Evolutionary conservation across 2,888 invertebrate genomes (phyloP).

Genomic region (Luffia ferchaultella): DNA sequence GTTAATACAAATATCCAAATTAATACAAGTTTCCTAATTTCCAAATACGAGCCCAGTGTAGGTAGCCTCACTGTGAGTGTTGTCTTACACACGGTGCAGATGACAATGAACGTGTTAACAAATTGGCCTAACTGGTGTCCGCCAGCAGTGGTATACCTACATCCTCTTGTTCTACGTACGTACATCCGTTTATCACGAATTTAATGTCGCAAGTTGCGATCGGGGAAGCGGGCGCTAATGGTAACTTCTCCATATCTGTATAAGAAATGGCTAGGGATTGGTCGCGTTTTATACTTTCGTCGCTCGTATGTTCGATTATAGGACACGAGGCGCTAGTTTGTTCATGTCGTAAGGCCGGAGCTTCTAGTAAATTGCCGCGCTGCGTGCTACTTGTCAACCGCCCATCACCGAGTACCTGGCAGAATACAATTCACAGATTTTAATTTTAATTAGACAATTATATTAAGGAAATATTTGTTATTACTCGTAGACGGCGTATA

Average conservation of each 20-base stretch:
- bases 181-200: constrained; percentile 45
- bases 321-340: constrained; percentile 75
- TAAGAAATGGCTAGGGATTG: constrained; percentile 9
- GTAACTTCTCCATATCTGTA: constrained; percentile 16
- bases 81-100: no score
- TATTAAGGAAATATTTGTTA: no score
- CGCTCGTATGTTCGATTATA: constrained; percentile 68
- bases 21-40: no score
- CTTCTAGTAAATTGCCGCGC: constrained; percentile 52
- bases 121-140: constrained; percentile 24
- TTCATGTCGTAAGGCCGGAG: constrained; percentile 53
- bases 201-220: constrained; percentile 36
- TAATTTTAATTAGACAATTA: no score
- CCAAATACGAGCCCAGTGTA: no score
- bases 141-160: constrained; percentile 48
- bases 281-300: constrained; percentile 13
- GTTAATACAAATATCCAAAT: no score
- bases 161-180: constrained; percentile 33
- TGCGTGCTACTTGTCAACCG: constrained; percentile 59
- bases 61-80: no score
- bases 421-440: no score
- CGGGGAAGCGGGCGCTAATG: background rate
- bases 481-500: no score
- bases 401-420: constrained; percentile 65
- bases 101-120: no score